Evolutionary conservation across 1,140 invertebrate species (phyloP), one percentile per base, ranked within the genome.

Genomic region (Aphelinus atriplicis): DNA sequence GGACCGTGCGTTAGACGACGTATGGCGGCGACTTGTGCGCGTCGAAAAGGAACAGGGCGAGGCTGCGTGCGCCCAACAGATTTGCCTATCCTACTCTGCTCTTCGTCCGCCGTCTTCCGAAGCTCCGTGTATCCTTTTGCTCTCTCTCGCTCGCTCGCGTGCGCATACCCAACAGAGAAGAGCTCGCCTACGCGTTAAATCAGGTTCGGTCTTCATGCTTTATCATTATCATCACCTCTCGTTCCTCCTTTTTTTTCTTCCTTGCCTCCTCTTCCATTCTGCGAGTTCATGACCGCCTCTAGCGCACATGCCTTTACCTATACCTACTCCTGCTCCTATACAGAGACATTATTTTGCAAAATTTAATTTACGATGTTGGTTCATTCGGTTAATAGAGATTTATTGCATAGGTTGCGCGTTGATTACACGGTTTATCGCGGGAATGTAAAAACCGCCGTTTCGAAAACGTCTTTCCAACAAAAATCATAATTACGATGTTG

Each of bases 41-140:
- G 57, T 73, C 64, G 78, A 82, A 78, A 80, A 83, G 76, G 79
- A 83, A 81, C 83, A 83, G 83, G 84, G 83, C 79, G 83, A 85
- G 82, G 82, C 81, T 67, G 55, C 42, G 62, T 67, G 68, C 61
- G 50, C 26, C 26, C 26, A 26, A 26, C 26, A 71, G 73, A 57
- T 65, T 65, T 51, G 7, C 55, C 50, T 56, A 72, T 73, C 64
- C 57, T 50, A 53, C 48, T 62, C 43, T 56, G 9, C 45, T 60
- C 61, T 46, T 73, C 55, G 51, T 51, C 56, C 43, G 5, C 7
- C 72, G 76, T 73, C 74, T 76, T 51, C 42, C 55, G 46, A 10
- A 26, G 48, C 77, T 78, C 78, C 78, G 78, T 80, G 79, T 78
- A 80, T n/a, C 42, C 9, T 26, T 66, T 7, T 51, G 7, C 62